Conservation (phyloP, 2,888 invertebrate genomes). For the Drosophila formosana region DNA sequence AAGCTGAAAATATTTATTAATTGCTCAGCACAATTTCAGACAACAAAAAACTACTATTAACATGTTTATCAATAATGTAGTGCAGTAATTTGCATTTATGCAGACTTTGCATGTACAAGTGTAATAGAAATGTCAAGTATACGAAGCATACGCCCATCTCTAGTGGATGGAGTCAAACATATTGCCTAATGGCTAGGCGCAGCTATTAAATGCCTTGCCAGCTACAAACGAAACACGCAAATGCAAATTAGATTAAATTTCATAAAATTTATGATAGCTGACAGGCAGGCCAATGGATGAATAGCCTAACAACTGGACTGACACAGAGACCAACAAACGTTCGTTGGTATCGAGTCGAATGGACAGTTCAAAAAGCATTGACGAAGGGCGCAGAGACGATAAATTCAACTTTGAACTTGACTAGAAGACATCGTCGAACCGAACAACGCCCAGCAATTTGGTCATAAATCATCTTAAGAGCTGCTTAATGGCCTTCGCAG, state of each 20-base stretch:
- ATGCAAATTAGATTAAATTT: slow-evolving; percentile 43
- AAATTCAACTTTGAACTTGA: slow-evolving; percentile 59
- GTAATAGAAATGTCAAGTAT: not conserved
- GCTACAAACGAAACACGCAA: slow-evolving; percentile 31
- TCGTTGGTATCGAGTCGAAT: slow-evolving; percentile 16
- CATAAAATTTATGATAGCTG: slow-evolving; percentile 28
- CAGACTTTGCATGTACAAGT: not conserved
- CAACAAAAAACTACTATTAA: no score
- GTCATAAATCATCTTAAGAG: slow-evolving; percentile 61
- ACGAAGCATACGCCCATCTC: slow-evolving; percentile 12
- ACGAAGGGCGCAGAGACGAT: slow-evolving; percentile 31
- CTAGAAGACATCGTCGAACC: slow-evolving; percentile 4
- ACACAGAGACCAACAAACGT: not conserved
- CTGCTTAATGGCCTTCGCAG: slow-evolving; percentile 41
- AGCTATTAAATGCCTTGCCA: slow-evolving; percentile 24
- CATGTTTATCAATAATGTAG: no score
- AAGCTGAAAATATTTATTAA: no score
- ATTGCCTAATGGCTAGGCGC: slow-evolving; percentile 60
- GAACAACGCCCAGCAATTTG: slow-evolving; percentile 46
- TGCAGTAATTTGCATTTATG: not conserved
- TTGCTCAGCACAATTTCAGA: no score
- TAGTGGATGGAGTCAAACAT: not conserved
- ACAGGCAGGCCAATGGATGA: not conserved
- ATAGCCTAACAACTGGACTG: not conserved
- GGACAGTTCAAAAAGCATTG: slow-evolving; percentile 16